Evolutionary conservation across 2,888 invertebrate genomes (phyloP).

Genomic region (Pandemis heparana): DNA sequence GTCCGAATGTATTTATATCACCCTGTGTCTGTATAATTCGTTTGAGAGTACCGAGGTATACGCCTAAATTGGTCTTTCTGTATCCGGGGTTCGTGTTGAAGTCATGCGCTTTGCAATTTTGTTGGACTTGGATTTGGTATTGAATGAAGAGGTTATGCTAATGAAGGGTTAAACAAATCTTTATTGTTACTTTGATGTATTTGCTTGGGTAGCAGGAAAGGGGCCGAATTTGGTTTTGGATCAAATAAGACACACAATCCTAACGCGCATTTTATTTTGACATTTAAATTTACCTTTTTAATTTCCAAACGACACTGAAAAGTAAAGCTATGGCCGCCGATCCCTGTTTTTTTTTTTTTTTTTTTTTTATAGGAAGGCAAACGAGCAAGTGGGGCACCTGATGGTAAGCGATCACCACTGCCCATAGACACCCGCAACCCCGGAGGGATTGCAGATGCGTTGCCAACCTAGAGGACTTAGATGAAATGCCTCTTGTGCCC

Average conservation of each 20-base stretch:
- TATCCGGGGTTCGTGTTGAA: constrained; percentile 24
- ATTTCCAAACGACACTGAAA: too few species aligned
- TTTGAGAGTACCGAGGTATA: constrained; percentile 18
- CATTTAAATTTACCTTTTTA: too few species aligned
- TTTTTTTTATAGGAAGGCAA: too few species aligned
- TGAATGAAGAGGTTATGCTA: constrained; percentile 26
- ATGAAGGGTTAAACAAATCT: constrained; percentile 26
- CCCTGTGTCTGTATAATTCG: constrained; percentile 33
- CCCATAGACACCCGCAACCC: too few species aligned
- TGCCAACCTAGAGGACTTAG: too few species aligned
- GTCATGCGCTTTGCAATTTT: constrained; percentile 33
- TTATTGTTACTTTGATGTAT: constrained; percentile 22
- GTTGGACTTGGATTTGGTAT: constrained; percentile 23
- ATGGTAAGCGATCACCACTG: too few species aligned
- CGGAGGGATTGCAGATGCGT: too few species aligned
- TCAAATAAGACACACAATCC: neutral
- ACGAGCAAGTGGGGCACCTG: too few species aligned
- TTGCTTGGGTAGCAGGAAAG: neutral
- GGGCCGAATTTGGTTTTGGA: neutral
- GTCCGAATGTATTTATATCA: constrained; percentile 37
- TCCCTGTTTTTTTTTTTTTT: too few species aligned
- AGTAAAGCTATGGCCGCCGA: too few species aligned
- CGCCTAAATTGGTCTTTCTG: constrained; percentile 19
- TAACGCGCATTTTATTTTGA: neutral
- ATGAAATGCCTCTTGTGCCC: too few species aligned